These are phyloP conservation scores for Caenorhabditis virilis DNA, from an alignment of 2,888 invertebrate genomes.

Conservation along the genomic window DNA sequence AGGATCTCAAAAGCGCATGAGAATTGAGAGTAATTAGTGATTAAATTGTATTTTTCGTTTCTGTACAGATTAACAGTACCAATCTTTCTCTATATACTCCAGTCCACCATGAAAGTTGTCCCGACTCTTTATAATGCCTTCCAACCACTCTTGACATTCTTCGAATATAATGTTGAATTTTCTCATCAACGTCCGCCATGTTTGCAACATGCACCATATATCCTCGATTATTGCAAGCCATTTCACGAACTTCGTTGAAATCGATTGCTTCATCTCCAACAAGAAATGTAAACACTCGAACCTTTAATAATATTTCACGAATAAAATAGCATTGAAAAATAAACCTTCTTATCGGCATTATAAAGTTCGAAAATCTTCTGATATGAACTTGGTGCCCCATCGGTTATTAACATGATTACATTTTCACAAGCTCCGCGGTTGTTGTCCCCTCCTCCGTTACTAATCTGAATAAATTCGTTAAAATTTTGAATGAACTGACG, in stretches of 20 bases:
- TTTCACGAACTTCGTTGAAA: slow-evolving; percentile 81
- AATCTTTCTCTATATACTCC: slow-evolving; percentile 72
- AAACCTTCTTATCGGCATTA: slow-evolving; percentile 79
- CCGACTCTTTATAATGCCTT: slow-evolving; percentile 75
- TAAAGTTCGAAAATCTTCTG: slow-evolving; percentile 87
- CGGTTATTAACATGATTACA: slow-evolving; percentile 98
- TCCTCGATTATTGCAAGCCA: slow-evolving; percentile 98
- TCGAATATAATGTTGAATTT: slow-evolving; percentile 90
- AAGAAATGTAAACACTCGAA: slow-evolving; percentile 94
- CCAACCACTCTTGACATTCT: slow-evolving; percentile 95
- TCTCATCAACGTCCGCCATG: slow-evolving; percentile 93
- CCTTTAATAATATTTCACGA: slow-evolving; percentile 74
- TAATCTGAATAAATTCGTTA: slow-evolving; percentile 29
- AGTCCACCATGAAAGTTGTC: slow-evolving; percentile 93
- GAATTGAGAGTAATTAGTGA: too few relatives aligned
- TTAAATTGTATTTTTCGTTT: too few relatives aligned
- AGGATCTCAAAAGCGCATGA: too few relatives aligned
- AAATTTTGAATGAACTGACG: too few relatives aligned
- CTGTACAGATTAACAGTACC: slow-evolving; percentile 33
- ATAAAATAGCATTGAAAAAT: slow-evolving; percentile 4
- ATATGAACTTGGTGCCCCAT: slow-evolving; percentile 90
- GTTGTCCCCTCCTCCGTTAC: slow-evolving; percentile 27
- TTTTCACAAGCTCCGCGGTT: slow-evolving; percentile 79
- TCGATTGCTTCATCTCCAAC: slow-evolving; percentile 93
- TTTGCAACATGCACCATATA: slow-evolving; percentile 86